These are phyloP conservation scores for Bhutanitis thaidina DNA, from an alignment of 2,888 invertebrate genomes.

Conservation along the genomic window DNA sequence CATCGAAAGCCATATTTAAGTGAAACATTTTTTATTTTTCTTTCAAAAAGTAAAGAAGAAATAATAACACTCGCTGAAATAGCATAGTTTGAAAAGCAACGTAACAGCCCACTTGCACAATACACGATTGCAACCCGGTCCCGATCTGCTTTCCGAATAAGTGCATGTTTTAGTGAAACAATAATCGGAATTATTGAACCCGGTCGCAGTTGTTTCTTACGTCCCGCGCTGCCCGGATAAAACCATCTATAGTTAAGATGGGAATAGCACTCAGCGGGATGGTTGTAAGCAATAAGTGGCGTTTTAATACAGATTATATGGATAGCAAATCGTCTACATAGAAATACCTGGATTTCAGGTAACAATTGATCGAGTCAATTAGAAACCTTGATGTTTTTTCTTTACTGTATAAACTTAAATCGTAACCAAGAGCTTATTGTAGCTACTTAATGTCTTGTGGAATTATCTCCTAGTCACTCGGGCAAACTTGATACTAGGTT, in stretches of 20 bases:
- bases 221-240: slow-evolving; percentile 46
- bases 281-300: slow-evolving; percentile 32
- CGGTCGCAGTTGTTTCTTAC: slow-evolving; percentile 39
- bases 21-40: too few relatives aligned
- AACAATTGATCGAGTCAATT: too few relatives aligned
- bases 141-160: slow-evolving; percentile 13
- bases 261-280: slow-evolving; percentile 65
- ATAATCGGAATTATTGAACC: slow-evolving; percentile 44
- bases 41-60: not conserved
- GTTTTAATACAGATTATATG: not conserved
- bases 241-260: slow-evolving; percentile 74
- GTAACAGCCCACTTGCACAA: slow-evolving; percentile 17
- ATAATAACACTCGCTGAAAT: slow-evolving; percentile 3
- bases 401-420: too few relatives aligned
- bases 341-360: too few relatives aligned
- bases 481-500: too few relatives aligned
- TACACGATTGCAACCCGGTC: slow-evolving; percentile 18
- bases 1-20: too few relatives aligned
- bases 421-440: too few relatives aligned
- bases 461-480: too few relatives aligned
- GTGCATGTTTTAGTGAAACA: slow-evolving; percentile 43
- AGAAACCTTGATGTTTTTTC: too few relatives aligned
- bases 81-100: slow-evolving; percentile 2
- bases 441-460: too few relatives aligned
- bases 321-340: too few relatives aligned